Conservation (phyloP, 2,797 vertebrate genomes). For the Margarornis squamiger region DNA sequence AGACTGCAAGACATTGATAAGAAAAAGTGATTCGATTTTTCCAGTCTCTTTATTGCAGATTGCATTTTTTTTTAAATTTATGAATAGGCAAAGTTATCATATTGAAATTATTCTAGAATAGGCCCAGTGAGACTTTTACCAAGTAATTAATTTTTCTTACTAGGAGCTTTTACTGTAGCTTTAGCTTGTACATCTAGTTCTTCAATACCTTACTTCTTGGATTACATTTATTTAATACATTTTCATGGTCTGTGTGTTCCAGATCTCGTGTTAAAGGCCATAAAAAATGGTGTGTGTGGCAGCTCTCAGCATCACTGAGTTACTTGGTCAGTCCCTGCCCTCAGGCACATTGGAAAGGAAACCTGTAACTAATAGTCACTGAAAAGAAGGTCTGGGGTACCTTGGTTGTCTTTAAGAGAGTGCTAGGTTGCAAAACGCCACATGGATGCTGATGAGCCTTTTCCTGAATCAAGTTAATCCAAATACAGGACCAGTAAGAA, state of each 20-base stretch:
- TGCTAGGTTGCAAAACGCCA: background rate
- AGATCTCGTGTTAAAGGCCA: background rate
- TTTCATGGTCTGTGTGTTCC: background rate
- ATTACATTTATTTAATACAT: background rate
- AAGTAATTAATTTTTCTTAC: background rate
- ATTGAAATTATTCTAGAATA: background rate
- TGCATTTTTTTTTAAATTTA: background rate
- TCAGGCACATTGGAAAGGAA: background rate
- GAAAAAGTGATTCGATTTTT: background rate
- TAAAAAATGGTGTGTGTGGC: background rate
- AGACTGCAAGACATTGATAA: background rate
- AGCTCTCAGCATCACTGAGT: background rate
- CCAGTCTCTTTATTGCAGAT: background rate
- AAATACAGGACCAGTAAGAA: background rate
- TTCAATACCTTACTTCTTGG: background rate
- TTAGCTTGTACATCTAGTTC: background rate
- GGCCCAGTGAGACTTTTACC: background rate
- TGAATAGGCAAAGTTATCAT: background rate
- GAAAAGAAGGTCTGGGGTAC: background rate
- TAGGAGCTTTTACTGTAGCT: background rate
- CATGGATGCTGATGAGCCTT: background rate
- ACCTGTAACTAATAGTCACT: background rate
- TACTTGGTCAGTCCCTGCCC: background rate
- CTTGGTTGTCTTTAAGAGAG: background rate
- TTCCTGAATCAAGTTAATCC: background rate